phyloP scores from a whole-genome alignment of 2,113 vertebrate genomes.

The Microcebus jonahi region DNA sequence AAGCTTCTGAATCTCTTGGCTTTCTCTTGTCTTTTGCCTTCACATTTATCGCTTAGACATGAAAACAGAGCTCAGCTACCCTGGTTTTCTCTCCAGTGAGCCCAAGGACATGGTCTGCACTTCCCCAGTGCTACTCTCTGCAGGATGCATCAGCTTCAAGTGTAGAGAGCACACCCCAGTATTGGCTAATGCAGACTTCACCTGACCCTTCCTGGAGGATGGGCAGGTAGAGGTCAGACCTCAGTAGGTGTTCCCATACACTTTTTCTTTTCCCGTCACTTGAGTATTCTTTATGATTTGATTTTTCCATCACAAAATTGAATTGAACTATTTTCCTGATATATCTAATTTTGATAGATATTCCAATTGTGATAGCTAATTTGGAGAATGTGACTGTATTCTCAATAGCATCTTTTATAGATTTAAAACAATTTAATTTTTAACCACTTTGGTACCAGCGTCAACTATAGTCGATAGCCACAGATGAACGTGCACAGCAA shows the following conservation, averaged over 20 bases:
- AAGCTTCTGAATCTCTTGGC: background rate
- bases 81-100: background rate
- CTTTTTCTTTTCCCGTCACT: background rate
- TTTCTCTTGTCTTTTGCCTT: background rate
- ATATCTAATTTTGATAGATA: background rate
- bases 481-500: too few species aligned
- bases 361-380: background rate
- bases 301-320: background rate
- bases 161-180: background rate
- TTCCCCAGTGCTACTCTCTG: background rate
- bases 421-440: slow-evolving; percentile 31
- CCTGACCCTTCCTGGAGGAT: background rate
- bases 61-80: background rate
- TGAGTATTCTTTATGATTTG: background rate
- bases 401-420: background rate
- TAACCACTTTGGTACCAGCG: too few species aligned
- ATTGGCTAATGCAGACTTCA: accelerated
- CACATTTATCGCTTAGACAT: background rate
- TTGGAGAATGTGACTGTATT: background rate
- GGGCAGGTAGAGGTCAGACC: background rate
- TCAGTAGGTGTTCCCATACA: background rate
- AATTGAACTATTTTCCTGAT: background rate
- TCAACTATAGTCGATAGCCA: too few species aligned
- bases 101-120: background rate
- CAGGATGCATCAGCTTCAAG: too few species aligned